A percentile compares a stretch with the other conserved stretches of the same genome.
Conservation (phyloP, 2,888 invertebrate genomes). For the Cyclophora albipunctata region DNA sequence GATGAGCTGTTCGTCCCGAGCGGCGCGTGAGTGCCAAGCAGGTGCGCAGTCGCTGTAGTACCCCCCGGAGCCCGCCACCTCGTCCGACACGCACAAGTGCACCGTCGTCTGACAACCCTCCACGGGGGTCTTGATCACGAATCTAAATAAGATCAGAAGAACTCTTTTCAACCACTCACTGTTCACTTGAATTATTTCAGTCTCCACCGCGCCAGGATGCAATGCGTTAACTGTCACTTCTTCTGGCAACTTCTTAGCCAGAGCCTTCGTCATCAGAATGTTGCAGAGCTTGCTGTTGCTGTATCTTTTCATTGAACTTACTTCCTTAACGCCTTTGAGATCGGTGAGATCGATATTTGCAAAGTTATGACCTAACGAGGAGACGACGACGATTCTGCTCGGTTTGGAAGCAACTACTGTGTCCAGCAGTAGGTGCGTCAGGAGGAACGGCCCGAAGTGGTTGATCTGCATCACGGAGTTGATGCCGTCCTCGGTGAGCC, state of each 20-base stretch:
- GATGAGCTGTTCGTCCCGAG: constrained; percentile 78
- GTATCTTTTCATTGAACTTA: constrained; percentile 57
- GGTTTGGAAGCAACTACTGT: constrained; percentile 50
- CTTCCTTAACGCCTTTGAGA: constrained; percentile 21
- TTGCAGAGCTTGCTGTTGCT: constrained; percentile 55
- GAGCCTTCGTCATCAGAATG: constrained; percentile 54
- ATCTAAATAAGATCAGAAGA: too few relatives aligned
- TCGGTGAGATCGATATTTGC: constrained; percentile 64
- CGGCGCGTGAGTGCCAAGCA: constrained; percentile 62
- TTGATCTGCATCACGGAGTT: constrained; percentile 79
- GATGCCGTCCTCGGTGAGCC: constrained; percentile 75
- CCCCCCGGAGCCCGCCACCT: constrained; percentile 81
- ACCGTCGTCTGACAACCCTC: constrained; percentile 88
- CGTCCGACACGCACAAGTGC: constrained; percentile 82
- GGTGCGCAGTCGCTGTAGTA: constrained; percentile 86
- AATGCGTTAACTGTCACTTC: constrained; percentile 85
- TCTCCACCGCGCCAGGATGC: constrained; percentile 89
- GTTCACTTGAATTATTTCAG: constrained; percentile 69
- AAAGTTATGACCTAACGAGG: constrained; percentile 46
- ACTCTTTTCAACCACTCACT: too few relatives aligned
- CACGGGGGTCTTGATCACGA: constrained; percentile 71
- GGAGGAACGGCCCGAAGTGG: constrained; percentile 81
- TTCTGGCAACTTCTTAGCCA: constrained; percentile 45
- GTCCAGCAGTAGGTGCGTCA: constrained; percentile 79
- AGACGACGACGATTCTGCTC: constrained; percentile 60